Evolutionary conservation across 2,797 vertebrate genomes (phyloP).

Genomic region (Ctenochaetus hawaiiensis): DNA sequence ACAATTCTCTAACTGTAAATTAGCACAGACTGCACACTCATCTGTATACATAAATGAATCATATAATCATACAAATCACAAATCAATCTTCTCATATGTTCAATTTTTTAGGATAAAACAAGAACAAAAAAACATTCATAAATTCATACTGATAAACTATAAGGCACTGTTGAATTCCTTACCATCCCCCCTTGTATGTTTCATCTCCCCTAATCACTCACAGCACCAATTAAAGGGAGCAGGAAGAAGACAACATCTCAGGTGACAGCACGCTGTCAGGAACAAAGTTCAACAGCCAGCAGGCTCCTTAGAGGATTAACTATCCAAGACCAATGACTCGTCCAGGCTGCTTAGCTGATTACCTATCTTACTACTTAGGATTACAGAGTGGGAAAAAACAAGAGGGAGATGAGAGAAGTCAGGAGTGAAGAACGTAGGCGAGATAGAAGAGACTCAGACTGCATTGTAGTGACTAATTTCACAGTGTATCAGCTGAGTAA

Average conservation of each 20-base stretch:
- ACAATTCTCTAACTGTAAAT: too few species aligned
- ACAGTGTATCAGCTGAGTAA: constrained; percentile 15
- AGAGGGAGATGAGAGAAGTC: not conserved
- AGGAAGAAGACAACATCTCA: constrained; percentile 42
- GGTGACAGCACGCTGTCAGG: constrained; percentile 36
- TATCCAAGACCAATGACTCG: constrained; percentile 42
- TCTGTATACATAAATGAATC: too few species aligned
- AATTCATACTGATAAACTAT: not conserved
- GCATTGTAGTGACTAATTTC: not conserved
- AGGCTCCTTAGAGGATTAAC: constrained; percentile 72
- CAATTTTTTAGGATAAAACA: not conserved
- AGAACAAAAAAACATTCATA: not conserved
- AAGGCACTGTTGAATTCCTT: constrained; percentile 62
- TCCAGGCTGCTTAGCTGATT: constrained; percentile 69
- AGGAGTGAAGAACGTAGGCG: not conserved
- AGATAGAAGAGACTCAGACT: not conserved
- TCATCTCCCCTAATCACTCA: constrained; percentile 63
- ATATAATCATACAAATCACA: too few species aligned
- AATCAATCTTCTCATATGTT: too few species aligned
- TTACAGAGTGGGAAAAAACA: constrained; percentile 32
- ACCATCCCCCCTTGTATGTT: constrained; percentile 80
- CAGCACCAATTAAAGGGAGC: constrained; percentile 49
- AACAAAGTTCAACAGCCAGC: constrained; percentile 83
- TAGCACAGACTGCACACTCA: too few species aligned
- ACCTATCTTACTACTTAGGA: constrained; percentile 69